Base-by-base conservation (phyloP, 2,113 vertebrate genomes). In the Dendrocopos noguchii region DNA sequence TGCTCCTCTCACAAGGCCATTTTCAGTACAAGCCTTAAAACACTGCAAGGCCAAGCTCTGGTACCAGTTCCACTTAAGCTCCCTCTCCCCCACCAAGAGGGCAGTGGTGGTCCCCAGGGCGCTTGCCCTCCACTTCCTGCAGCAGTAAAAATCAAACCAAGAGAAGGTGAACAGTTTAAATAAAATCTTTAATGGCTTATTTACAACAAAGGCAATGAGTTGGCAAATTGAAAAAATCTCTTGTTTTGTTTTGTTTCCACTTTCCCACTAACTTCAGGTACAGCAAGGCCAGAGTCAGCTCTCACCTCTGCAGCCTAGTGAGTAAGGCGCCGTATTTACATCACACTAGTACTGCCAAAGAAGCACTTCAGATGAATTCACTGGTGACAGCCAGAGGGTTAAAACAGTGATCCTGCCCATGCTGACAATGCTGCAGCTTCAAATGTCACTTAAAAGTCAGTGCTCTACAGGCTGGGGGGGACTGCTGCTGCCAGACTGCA, bases 301-400 rank as follows among this genome's bases (percentile, higher is more conserved):
- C 44, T 52, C 90, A 96, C 95, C 93, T 75, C 80, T 24, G 96
- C 94, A 97, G 92, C 91, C 96, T 96, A 96, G 94, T 97, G 95
- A 96, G 91, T 97, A 97, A 97, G 97, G 96, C 96, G 90, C 86
- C 57, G 15, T 97, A 96, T 96, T 94, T 96, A 97, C 94, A 97
- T 95, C 93, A 96, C 96, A 97, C 92, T 95, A 96, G 96, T 94
- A 96, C 96, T 97, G 95, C 95, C 94, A 92, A 89, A 70, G 22
- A 47, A 96, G 95, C 96, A 97, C 96, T 97, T 96, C 29, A 88
- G 73, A 95, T 95, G 65, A 94, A 61, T 72, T 89, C 53, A 91
- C 81, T 50, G 39, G 39, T 65, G 78, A 84, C 81, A 92, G 88
- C 63, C 84, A 87, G 79, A 90, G 85, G 65, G 65, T 88, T 91